These are phyloP conservation scores for Phasianus colchicus DNA, from an alignment of 2,113 vertebrate species.

Conservation along the genomic window DNA sequence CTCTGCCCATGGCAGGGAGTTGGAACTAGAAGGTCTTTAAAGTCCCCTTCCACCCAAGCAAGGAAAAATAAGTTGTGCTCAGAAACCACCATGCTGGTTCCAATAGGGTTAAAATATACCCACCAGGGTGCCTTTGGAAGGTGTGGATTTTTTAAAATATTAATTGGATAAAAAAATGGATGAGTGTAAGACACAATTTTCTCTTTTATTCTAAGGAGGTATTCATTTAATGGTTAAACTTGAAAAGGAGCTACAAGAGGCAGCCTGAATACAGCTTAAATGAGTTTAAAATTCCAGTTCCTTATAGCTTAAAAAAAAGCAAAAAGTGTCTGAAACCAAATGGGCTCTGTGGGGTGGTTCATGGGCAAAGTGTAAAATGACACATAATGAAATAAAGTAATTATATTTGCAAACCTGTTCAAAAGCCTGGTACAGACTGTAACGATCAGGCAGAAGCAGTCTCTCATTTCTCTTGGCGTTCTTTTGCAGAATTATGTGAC, in stretches of 20 bases:
- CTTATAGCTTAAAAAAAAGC: not conserved
- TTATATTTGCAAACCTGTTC: slow-evolving; percentile 63
- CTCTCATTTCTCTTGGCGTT: slow-evolving; percentile 52
- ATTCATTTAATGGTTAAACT: not conserved
- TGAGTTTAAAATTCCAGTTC: slow-evolving; percentile 41
- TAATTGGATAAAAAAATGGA: not conserved
- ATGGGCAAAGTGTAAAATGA: slow-evolving; percentile 58
- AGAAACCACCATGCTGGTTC: not conserved
- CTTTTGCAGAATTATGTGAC: slow-evolving; percentile 64
- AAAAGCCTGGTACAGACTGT: slow-evolving; percentile 34
- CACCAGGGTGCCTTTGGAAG: not conserved
- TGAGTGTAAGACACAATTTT: not conserved
- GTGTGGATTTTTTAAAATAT: not conserved
- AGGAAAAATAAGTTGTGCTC: not conserved
- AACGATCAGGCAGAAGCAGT: slow-evolving; percentile 27
- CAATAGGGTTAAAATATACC: not conserved
- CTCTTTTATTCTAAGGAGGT: not conserved
- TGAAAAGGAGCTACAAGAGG: not conserved
- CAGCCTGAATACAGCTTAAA: slow-evolving; percentile 21
- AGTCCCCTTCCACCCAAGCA: not conserved
- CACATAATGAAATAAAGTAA: slow-evolving; percentile 63
- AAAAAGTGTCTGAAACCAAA: slow-evolving; percentile 36
- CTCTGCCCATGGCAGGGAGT: too few relatives aligned
- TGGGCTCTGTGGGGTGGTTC: slow-evolving; percentile 40
- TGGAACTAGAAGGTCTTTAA: too few relatives aligned